Evolutionary conservation across 2,113 vertebrate genomes (phyloP), one percentile per base, ranked within the genome.

Genomic region (Pygoscelis adeliae): DNA sequence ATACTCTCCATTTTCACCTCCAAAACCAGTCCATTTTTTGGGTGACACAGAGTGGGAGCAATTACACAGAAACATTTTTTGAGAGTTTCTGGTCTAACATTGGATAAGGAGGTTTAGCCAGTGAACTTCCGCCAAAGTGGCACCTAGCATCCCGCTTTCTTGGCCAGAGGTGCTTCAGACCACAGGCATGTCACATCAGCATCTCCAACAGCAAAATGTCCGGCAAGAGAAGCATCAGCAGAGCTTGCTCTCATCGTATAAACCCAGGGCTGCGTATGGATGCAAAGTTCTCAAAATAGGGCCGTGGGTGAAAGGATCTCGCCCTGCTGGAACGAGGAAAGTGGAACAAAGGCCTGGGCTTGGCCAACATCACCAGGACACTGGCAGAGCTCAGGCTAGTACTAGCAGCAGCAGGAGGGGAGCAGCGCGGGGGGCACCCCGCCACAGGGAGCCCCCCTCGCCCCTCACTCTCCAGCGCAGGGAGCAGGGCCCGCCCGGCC

Each of bases 281-380:
- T 18, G 7, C 29, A 49, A 29, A 69, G 23, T 3, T 30, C 65
- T 56, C 46, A 46, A 73, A 90, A 72, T 10, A 72, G 36, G 40
- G 70, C 56, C 46, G 49, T 20, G 22, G 26, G 10, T 20, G 44
- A 79, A 53, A 58, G 36, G 40, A 62, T 65, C 32, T 58, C 5
- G 0, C 5, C 23, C 58, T 5, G 2, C 8, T 61, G 36, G 44
- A 27, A 77, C 47, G 29, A 79, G 16, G 19, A 40, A 71, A 55
- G 23, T 26, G 38, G 55, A 79, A 73, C 1, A 23, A 76, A 89
- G 71, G 27, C 27, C 49, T 67, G 85, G 32, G 50, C 91, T 90
- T 0, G 2, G 53, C 15, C 38, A 87, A 22, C 25, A 34, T 10
- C 1, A 2, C 46, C 0, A 0, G 18, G 46, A 63, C 1, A 2